Evolutionary conservation across 2,113 vertebrate genomes (phyloP).

Genomic region (Tetrao urogallus): DNA sequence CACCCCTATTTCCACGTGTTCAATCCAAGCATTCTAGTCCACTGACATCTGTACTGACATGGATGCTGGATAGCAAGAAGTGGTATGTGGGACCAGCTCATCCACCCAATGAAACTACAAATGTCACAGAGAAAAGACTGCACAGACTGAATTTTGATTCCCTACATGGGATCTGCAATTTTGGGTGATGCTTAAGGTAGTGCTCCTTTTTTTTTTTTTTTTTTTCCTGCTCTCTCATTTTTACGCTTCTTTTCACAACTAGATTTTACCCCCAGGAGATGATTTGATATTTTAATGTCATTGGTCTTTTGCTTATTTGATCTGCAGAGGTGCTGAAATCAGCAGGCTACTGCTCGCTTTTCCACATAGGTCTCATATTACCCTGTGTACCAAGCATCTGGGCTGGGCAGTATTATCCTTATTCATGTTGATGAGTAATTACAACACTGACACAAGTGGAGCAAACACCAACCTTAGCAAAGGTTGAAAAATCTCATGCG

Average conservation of each 20-base stretch:
- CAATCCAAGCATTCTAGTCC: background rate
- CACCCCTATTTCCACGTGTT: background rate
- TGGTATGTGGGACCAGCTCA: background rate
- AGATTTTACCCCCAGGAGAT: background rate
- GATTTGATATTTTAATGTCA: background rate
- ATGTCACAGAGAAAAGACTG: background rate
- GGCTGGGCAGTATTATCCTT: background rate
- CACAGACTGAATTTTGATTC: background rate
- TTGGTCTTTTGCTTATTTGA: background rate
- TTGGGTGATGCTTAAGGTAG: background rate
- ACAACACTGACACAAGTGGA: background rate
- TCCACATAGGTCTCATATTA: background rate
- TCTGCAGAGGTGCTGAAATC: background rate
- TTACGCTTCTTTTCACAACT: background rate
- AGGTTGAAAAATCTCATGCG: background rate
- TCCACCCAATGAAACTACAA: background rate
- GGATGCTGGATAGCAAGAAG: background rate
- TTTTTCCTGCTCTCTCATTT: background rate
- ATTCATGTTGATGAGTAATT: background rate
- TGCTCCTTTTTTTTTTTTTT: background rate
- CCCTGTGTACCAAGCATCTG: background rate
- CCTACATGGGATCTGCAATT: background rate
- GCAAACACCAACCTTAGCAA: background rate
- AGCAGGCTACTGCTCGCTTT: background rate
- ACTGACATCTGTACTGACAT: background rate